Conservation (phyloP, 2,797 vertebrate genomes). For the Sylvilagus floridanus region DNA sequence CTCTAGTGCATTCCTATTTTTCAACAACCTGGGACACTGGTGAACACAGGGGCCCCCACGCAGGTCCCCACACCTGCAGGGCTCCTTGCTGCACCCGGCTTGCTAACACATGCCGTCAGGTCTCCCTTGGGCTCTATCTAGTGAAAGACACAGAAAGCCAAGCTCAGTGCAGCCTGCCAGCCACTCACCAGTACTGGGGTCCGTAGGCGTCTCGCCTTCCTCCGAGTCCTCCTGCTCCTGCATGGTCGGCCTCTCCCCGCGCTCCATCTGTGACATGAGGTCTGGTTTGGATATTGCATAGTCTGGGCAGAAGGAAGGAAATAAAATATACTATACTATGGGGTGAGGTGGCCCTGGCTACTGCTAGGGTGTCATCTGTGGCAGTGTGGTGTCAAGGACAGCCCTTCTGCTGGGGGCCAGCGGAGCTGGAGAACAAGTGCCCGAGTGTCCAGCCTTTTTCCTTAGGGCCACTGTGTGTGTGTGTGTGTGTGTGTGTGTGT, state of each 20-base stretch:
- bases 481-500: rapidly evolving
- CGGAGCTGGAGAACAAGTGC: not conserved
- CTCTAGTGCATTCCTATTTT: not conserved
- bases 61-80: not conserved
- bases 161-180: not conserved
- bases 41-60: not conserved
- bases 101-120: not conserved
- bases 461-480: not conserved
- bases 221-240: slow-evolving; percentile 87
- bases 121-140: not conserved
- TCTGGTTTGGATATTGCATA: slow-evolving; percentile 90
- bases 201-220: slow-evolving; percentile 86
- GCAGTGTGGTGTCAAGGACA: not conserved
- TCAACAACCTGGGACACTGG: not conserved
- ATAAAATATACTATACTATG: not conserved
- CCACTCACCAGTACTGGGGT: slow-evolving; percentile 87
- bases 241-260: slow-evolving; percentile 83
- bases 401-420: not conserved
- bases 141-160: not conserved
- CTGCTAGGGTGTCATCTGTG: no score
- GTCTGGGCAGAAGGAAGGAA: slow-evolving; percentile 83
- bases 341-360: not conserved
- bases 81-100: not conserved
- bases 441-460: not conserved
- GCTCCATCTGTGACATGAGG: slow-evolving; percentile 88